These are phyloP conservation scores for Cephonodes hylas DNA, from an alignment of 2,888 invertebrate species.

Conservation along the genomic window DNA sequence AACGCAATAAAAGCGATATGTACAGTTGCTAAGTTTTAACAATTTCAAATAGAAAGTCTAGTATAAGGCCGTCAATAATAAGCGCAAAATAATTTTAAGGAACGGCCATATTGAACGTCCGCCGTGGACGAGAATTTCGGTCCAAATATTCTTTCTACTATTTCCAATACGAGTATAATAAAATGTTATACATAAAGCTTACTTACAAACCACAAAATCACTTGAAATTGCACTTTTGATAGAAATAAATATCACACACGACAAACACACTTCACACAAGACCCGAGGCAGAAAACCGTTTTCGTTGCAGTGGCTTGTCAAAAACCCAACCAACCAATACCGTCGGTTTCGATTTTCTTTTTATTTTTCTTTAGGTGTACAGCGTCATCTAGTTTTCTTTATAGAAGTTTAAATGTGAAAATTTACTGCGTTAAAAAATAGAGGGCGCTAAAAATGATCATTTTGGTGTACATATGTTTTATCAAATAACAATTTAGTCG, in stretches of 20 bases:
- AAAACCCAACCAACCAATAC: constrained; percentile 36
- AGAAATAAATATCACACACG: constrained; percentile 66
- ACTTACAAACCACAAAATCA: constrained; percentile 73
- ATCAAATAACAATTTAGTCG: too few relatives aligned
- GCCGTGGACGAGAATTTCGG: constrained; percentile 40
- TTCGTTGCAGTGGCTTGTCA: constrained; percentile 60
- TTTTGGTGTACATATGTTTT: too few relatives aligned
- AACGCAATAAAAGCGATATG: constrained; percentile 8
- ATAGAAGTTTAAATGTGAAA: neutral
- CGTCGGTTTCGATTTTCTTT: constrained; percentile 61
- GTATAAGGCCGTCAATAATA: constrained; percentile 1
- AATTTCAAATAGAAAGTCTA: constrained; percentile 1
- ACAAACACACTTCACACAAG: constrained; percentile 73
- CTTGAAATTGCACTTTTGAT: constrained; percentile 58
- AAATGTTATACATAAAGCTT: constrained; percentile 25
- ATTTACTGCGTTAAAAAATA: neutral
- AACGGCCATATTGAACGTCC: constrained; percentile 79
- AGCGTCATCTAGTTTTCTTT: constrained; percentile 49
- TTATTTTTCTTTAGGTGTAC: constrained; percentile 35
- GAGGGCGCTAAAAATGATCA: neutral
- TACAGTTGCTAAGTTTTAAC: neutral
- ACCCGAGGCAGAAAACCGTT: constrained; percentile 78
- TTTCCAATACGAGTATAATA: constrained; percentile 17
- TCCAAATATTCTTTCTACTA: constrained; percentile 18
- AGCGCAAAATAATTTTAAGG: constrained; percentile 28